Conservation (phyloP, 2,113 vertebrate genomes). For the Platycercus adscitus region DNA sequence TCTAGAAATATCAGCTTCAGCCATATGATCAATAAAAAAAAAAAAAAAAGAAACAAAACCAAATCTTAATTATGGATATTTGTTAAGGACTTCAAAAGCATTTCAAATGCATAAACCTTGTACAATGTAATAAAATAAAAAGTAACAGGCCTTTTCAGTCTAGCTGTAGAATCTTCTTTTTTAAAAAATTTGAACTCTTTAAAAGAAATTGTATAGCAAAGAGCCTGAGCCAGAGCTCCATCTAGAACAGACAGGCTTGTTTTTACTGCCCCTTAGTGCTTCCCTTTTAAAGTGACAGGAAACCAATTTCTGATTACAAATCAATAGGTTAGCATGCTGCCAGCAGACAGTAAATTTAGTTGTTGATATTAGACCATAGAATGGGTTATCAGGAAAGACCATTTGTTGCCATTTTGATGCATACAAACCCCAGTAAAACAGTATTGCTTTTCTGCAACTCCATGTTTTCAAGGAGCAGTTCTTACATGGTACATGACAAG, state of each 20-base stretch:
- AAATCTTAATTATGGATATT: not conserved
- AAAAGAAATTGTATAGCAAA: not conserved
- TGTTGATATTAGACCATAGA: not conserved
- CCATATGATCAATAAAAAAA: not conserved
- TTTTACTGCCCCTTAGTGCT: conserved; percentile 78
- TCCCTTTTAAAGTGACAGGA: conserved; percentile 78
- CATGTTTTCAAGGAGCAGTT: not conserved
- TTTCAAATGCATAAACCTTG: not conserved
- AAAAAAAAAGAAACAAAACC: not conserved
- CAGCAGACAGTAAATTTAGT: conserved; percentile 6
- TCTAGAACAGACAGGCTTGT: conserved; percentile 65
- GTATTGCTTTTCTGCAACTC: not conserved
- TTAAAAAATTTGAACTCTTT: not conserved
- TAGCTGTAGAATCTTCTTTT: not conserved
- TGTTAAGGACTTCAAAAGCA: not conserved
- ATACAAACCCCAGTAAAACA: not conserved
- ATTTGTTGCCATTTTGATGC: not conserved
- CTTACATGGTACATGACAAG: not conserved
- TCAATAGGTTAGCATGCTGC: conserved; percentile 62
- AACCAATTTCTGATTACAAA: conserved; percentile 77
- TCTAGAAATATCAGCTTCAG: not conserved
- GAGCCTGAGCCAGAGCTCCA: conserved; percentile 42
- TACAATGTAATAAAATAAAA: not conserved
- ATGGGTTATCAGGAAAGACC: not conserved
- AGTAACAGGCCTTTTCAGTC: not conserved